Percentiles rank a stretch among this genome's conserved stretches.
phyloP scores from a whole-genome alignment of 2,113 vertebrate species.

The Bagarius yarrelli region DNA sequence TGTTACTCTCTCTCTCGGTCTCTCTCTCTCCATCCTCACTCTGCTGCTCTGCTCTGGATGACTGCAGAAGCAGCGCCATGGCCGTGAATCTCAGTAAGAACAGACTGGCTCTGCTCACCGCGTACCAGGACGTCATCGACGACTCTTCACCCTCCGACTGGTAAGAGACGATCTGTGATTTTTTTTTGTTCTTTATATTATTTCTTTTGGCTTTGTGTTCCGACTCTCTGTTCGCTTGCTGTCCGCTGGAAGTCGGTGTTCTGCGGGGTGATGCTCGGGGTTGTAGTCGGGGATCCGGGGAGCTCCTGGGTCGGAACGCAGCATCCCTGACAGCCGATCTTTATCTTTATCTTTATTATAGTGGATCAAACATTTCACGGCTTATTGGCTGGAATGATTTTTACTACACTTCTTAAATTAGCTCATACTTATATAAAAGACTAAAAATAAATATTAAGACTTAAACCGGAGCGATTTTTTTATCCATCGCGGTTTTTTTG shows the following conservation, averaged over 20 bases:
- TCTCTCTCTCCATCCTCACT: constrained; percentile 39
- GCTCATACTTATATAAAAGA: background rate
- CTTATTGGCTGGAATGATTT: background rate
- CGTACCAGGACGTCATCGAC: constrained; percentile 79
- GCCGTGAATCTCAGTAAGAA: constrained; percentile 78
- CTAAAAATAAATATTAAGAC: background rate
- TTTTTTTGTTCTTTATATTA: too few relatives aligned
- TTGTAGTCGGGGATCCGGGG: background rate
- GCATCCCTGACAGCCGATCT: background rate
- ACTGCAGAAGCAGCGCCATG: constrained; percentile 70
- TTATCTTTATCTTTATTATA: background rate
- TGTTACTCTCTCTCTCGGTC: constrained; percentile 43
- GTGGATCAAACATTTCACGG: background rate
- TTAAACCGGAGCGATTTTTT: background rate
- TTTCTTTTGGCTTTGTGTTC: too few relatives aligned
- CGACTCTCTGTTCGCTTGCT: background rate
- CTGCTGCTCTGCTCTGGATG: constrained; percentile 66
- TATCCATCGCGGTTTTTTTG: background rate
- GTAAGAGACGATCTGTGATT: constrained; percentile 60
- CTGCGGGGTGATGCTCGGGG: constrained; percentile 15
- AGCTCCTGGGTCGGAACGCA: background rate
- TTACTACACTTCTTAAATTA: background rate
- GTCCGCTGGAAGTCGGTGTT: background rate
- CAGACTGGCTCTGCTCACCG: constrained; percentile 74
- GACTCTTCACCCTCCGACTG: constrained; percentile 74